These are phyloP conservation scores for Nasonia giraulti DNA, from an alignment of 1,140 invertebrate genomes.

Conservation along the genomic window DNA sequence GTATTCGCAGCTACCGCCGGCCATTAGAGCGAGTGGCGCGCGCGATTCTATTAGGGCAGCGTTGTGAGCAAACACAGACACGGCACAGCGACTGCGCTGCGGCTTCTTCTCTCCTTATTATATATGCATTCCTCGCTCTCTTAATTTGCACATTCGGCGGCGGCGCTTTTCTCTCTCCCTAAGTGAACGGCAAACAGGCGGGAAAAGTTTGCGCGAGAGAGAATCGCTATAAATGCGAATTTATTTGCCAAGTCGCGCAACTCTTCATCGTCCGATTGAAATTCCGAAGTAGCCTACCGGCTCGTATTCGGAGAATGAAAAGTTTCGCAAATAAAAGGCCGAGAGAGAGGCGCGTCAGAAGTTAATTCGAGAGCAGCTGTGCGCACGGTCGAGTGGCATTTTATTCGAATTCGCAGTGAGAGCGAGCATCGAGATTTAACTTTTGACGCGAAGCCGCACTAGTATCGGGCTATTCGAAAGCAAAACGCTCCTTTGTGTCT, in stretches of 20 bases:
- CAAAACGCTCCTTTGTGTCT: neutral
- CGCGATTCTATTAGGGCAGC: neutral
- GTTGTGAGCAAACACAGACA: neutral
- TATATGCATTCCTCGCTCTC: neutral
- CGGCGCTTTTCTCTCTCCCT: neutral
- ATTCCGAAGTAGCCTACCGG: conserved; percentile 8
- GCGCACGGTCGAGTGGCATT: too few relatives aligned
- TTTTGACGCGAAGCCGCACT: neutral
- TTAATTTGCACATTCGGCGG: conserved; percentile 19
- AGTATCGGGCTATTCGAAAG: neutral
- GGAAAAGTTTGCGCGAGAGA: conserved; percentile 22
- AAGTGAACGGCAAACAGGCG: conserved; percentile 33
- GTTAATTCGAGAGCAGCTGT: conserved; percentile 4
- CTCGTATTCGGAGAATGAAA: neutral
- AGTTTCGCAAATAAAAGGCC: neutral
- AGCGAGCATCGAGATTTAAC: neutral
- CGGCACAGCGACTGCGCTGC: too few relatives aligned
- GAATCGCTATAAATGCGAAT: conserved; percentile 39
- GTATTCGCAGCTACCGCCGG: neutral
- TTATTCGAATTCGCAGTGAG: neutral
- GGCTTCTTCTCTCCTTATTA: neutral
- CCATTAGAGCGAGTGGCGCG: neutral
- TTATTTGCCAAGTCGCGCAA: conserved; percentile 11
- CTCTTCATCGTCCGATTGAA: conserved; percentile 26
- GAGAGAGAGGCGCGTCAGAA: neutral